These are phyloP conservation scores for Ectemnius cavifrons DNA, from an alignment of 2,888 invertebrate species.

Conservation along the genomic window DNA sequence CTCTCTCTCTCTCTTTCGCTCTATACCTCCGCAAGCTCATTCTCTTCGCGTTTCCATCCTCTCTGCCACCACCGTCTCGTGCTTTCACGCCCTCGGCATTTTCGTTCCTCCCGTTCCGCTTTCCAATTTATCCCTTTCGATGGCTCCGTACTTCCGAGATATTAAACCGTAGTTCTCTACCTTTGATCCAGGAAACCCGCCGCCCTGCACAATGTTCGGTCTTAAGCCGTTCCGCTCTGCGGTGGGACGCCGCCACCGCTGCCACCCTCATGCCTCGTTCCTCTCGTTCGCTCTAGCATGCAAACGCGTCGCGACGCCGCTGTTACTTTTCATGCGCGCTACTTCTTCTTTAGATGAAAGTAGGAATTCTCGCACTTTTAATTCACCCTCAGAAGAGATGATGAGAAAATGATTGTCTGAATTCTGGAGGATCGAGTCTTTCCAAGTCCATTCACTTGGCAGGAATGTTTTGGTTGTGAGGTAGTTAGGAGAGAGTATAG, in stretches of 20 bases:
- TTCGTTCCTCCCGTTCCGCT: slow-evolving; percentile 41
- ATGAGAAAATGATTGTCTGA: too few relatives aligned
- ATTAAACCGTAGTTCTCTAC: slow-evolving; percentile 50
- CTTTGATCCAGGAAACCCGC: slow-evolving; percentile 45
- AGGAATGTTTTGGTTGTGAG: neutral
- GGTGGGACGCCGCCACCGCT: slow-evolving; percentile 13
- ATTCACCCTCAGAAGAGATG: too few relatives aligned
- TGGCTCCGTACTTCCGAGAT: slow-evolving; percentile 45
- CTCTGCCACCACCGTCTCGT: slow-evolving; percentile 1
- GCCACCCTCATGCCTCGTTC: too few relatives aligned
- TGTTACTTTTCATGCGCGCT: too few relatives aligned
- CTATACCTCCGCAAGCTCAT: neutral
- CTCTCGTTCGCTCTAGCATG: too few relatives aligned
- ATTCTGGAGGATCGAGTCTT: too few relatives aligned
- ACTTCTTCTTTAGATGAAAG: too few relatives aligned
- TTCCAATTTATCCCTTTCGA: slow-evolving; percentile 58
- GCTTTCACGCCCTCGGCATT: slow-evolving; percentile 52
- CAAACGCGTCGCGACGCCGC: too few relatives aligned
- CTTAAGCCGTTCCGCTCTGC: slow-evolving; percentile 32
- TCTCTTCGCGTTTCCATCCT: neutral
- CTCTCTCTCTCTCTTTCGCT: neutral
- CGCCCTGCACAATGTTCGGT: slow-evolving; percentile 39
- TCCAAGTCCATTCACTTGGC: too few relatives aligned
- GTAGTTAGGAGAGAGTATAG: neutral
- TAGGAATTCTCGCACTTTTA: too few relatives aligned